Evolutionary conservation across 2,888 invertebrate genomes (phyloP).

Genomic region (Euphydryas editha): DNA sequence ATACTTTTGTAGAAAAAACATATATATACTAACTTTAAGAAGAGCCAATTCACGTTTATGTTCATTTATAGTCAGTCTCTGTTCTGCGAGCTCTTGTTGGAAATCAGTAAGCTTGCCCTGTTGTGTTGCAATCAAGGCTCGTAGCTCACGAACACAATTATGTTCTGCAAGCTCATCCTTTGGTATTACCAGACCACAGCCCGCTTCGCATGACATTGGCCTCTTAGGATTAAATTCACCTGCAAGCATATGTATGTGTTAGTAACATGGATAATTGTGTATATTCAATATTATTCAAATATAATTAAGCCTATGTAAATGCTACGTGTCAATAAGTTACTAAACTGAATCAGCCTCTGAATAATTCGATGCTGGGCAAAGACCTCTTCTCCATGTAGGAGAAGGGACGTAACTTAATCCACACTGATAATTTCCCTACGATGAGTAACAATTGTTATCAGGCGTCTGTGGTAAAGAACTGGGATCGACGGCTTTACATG

Average conservation of each 20-base stretch:
- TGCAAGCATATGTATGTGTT: slow-evolving; percentile 42
- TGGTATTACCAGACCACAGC: slow-evolving; percentile 96
- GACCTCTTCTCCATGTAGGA: too few relatives aligned
- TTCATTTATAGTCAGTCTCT: slow-evolving; percentile 93
- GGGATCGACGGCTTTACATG: too few relatives aligned
- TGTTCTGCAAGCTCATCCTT: slow-evolving; percentile 97
- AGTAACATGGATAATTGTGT: too few relatives aligned
- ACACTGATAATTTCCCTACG: too few relatives aligned
- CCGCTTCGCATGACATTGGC: slow-evolving; percentile 95
- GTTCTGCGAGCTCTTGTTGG: slow-evolving; percentile 93
- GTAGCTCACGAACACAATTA: slow-evolving; percentile 95
- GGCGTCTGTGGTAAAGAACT: too few relatives aligned
- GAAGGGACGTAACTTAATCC: too few relatives aligned
- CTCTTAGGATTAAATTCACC: slow-evolving; percentile 93
- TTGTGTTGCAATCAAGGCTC: slow-evolving; percentile 92
- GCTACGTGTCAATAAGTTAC: too few relatives aligned
- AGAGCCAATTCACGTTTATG: slow-evolving; percentile 94
- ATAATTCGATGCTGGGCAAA: too few relatives aligned
- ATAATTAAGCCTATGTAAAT: too few relatives aligned
- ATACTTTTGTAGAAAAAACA: background rate
- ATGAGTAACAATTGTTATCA: too few relatives aligned
- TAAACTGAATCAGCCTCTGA: too few relatives aligned
- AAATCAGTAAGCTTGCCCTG: slow-evolving; percentile 93
- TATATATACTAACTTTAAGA: slow-evolving; percentile 86
- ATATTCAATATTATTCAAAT: too few relatives aligned